A percentile compares a stretch with the other conserved stretches of the same genome.
phyloP scores from a whole-genome alignment of 2,797 vertebrate genomes.

The Poeciliopsis paucimaculata region DNA sequence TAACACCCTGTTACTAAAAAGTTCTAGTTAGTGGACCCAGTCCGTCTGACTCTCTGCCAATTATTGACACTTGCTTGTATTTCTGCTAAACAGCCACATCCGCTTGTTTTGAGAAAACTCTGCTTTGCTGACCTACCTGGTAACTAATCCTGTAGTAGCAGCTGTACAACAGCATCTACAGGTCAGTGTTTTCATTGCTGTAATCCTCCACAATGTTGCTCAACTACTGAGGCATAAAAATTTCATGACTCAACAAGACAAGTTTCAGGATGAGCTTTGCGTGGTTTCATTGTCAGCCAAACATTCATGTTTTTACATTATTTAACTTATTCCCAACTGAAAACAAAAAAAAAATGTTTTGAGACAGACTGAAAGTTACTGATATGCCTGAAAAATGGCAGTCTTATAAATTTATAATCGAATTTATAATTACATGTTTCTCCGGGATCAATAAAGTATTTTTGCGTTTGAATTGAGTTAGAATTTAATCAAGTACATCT shows the following conservation, averaged over 20 bases:
- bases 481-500: not conserved
- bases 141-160: slow-evolving; percentile 1
- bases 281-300: slow-evolving; percentile 1
- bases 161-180: not conserved
- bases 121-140: slow-evolving; percentile 5
- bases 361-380: not conserved
- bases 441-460: no score
- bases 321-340: not conserved
- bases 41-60: not conserved
- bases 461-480: no score
- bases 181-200: not conserved
- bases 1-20: not conserved
- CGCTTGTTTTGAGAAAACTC: slow-evolving; percentile 1
- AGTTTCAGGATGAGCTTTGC: slow-evolving; percentile 25
- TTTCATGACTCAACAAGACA: slow-evolving; percentile 23
- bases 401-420: not conserved
- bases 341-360: not conserved
- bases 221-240: slow-evolving; percentile 18
- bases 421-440: no score
- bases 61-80: not conserved
- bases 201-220: slow-evolving; percentile 28
- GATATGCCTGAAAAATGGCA: not conserved
- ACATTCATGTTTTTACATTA: slow-evolving; percentile 8
- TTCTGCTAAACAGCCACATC: slow-evolving; percentile 7
- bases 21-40: not conserved